phyloP scores from a whole-genome alignment of 2,113 vertebrate genomes.

The Pedetes capensis region DNA sequence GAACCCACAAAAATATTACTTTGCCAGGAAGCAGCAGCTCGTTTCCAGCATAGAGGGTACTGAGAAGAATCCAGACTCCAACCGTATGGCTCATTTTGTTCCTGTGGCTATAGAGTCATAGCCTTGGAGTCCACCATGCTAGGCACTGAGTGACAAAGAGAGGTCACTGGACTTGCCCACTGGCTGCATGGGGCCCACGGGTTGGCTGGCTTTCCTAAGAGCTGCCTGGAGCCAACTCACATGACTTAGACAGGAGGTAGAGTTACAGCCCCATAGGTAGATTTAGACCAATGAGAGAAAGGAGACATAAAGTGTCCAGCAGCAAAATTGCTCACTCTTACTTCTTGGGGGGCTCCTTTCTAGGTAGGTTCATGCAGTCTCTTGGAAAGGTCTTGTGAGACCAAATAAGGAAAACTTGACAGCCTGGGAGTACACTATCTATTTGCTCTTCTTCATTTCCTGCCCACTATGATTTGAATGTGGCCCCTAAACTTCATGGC shows the following conservation, averaged over 20 bases:
- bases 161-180: neutral
- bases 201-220: neutral
- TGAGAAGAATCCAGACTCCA: neutral
- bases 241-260: neutral
- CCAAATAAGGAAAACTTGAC: neutral
- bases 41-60: neutral
- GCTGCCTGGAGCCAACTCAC: neutral
- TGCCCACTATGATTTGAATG: neutral
- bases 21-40: neutral
- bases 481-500: neutral
- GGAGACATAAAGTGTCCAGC: neutral
- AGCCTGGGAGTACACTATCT: neutral
- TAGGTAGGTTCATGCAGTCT: neutral
- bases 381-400: neutral
- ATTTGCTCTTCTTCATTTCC: neutral
- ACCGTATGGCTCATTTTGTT: neutral
- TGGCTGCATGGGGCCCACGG: accelerated
- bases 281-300: neutral
- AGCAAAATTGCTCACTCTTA: neutral
- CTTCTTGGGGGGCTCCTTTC: neutral
- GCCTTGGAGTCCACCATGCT: neutral
- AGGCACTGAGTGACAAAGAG: neutral
- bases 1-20: neutral
- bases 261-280: neutral
- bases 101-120: neutral